Conservation (phyloP, 2,113 vertebrate genomes). For the Rhineura floridana region DNA sequence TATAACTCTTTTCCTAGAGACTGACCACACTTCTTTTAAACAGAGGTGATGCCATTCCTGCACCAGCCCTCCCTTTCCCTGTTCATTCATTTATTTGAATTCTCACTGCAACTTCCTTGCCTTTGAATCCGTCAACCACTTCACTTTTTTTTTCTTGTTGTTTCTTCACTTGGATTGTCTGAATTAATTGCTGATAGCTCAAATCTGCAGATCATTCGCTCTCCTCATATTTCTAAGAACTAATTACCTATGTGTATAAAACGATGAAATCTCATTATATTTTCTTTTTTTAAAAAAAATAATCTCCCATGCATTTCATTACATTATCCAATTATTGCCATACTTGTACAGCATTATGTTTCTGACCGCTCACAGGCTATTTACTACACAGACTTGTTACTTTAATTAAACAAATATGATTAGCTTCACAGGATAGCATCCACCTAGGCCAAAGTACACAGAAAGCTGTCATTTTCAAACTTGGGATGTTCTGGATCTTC, state of each 20-base stretch:
- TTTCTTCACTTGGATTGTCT: conserved; percentile 61
- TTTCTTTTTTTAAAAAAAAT: conserved; percentile 63
- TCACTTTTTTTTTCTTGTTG: conserved; percentile 23
- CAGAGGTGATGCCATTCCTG: not conserved
- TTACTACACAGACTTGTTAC: conserved; percentile 78
- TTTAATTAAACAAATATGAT: conserved; percentile 82
- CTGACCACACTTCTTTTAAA: too few relatives aligned
- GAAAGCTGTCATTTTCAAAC: not conserved
- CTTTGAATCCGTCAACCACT: conserved; percentile 66
- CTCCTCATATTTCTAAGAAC: conserved; percentile 75
- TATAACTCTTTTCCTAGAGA: not conserved
- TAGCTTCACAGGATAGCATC: conserved; percentile 69
- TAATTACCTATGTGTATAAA: conserved; percentile 81
- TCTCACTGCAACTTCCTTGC: conserved; percentile 17
- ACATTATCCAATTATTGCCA: conserved; percentile 79
- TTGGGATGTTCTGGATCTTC: not conserved
- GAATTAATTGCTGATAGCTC: conserved; percentile 78
- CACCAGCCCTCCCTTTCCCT: too few relatives aligned
- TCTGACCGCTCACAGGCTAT: conserved; percentile 72
- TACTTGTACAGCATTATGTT: conserved; percentile 74
- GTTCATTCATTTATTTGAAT: not conserved
- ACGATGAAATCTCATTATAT: conserved; percentile 81
- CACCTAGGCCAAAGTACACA: conserved; percentile 55
- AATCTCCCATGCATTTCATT: conserved; percentile 75
- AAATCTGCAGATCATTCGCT: conserved; percentile 79